Evolutionary conservation across 2,888 invertebrate genomes (phyloP).

Genomic region (Willowsia nigromaculata): DNA sequence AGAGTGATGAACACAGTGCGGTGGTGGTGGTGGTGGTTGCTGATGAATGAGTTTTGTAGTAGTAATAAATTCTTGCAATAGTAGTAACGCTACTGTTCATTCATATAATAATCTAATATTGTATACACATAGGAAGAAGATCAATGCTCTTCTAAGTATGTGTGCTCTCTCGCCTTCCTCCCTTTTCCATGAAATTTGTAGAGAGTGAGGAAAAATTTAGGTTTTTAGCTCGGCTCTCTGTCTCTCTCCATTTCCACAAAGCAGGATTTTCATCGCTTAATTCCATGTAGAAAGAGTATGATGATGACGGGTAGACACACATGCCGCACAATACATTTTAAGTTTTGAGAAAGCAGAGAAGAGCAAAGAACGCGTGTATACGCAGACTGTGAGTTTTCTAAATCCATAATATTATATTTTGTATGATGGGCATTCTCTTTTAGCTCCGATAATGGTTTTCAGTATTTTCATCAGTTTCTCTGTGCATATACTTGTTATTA

Average conservation of each 20-base stretch:
- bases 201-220: constrained; percentile 57
- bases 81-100: background rate
- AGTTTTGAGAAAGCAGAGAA: background rate
- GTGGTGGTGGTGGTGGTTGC: background rate
- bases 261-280: constrained; percentile 33
- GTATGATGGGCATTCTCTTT: constrained; percentile 54
- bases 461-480: constrained; percentile 28
- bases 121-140: background rate
- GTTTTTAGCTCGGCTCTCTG: background rate
- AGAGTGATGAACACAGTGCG: background rate
- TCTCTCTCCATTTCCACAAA: constrained; percentile 15
- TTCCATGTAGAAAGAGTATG: background rate
- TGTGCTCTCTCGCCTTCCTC: too few relatives aligned
- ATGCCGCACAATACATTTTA: constrained; percentile 3
- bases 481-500: background rate
- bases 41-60: background rate
- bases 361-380: background rate
- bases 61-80: background rate
- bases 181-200: background rate
- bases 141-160: background rate
- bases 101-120: background rate
- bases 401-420: constrained; percentile 54
- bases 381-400: constrained; percentile 4
- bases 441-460: constrained; percentile 61
- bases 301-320: background rate